Base-by-base conservation (phyloP, 1,140 invertebrate genomes). In the Nephotettix cincticeps region DNA sequence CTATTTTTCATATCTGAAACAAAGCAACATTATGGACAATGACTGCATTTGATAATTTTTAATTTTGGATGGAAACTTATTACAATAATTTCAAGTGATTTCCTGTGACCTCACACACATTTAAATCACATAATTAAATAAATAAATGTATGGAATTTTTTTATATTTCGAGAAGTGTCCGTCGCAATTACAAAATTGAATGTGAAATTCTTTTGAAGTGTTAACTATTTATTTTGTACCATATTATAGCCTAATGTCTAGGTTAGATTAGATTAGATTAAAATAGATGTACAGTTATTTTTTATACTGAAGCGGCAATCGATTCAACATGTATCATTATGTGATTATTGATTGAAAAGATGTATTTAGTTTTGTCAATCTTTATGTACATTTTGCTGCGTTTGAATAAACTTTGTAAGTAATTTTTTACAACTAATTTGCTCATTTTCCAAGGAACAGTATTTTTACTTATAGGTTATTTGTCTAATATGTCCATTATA, bases 171-270 rank as follows among this genome's bases (percentile, higher is more conserved):
- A 40, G 36, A 40, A 9, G 17, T 40, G 6, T 40, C 6, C 36
- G 6, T 40, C 36, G 6, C 6, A 40, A 40, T 9, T 40, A 40
- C 6, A 40, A 9, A 40, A 40, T 17, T 40, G 36, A 40, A 17
- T 17, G 6, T 6, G 17, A 9, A 40, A 9, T 9, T 40, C 17
- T 51, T 51, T 21, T 51, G n/a, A 51, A 51, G 14, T 19, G 47
- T 21, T 9, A 51, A 11, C 47, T 51, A 51, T 51, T 51, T 51
- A 51, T 51, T 51, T 51, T 51, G 47, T 51, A 51, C 47, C 47
- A 51, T 51, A 51, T 51, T 51, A 51, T 51, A 51, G 21, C 47
- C 14, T 51, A 19, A 9, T 17, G 6, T 4, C 21, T 51, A 51
- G 21, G 47, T 51, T 19, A 51, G 14, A 19, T n/a, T 51, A 51